phyloP scores from a whole-genome alignment of 2,797 vertebrate species.

The Kryptolebias ocellatus region DNA sequence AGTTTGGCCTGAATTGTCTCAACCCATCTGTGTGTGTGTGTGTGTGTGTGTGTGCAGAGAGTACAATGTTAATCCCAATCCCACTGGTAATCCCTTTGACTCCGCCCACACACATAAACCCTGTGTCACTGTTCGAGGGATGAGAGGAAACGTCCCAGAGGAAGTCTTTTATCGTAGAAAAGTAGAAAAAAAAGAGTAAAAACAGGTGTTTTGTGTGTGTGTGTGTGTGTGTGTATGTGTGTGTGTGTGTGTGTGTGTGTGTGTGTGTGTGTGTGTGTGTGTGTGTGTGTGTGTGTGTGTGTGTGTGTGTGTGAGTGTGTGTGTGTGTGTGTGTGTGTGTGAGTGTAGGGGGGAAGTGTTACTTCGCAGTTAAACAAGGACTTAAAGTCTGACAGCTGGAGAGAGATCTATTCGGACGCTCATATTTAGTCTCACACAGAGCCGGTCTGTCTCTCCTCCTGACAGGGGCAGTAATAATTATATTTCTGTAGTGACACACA shows the following conservation, averaged over 20 bases:
- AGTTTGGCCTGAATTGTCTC: constrained; percentile 67
- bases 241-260: not conserved
- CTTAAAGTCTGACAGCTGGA: no score
- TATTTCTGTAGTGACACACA: no score
- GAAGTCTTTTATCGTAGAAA: constrained; percentile 1
- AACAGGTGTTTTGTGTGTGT: no score
- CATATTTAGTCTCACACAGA: no score
- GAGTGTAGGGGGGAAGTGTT: no score
- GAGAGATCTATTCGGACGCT: no score
- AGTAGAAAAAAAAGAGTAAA: not conserved
- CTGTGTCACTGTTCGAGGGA: constrained; percentile 35
- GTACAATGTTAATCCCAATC: constrained; percentile 75
- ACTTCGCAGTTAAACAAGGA: no score
- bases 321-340: not conserved
- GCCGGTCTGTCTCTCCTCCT: no score
- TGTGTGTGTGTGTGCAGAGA: constrained; percentile 32
- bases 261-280: not conserved
- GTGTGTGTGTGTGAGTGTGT: not conserved
- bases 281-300: not conserved
- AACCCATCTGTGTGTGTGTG: constrained; percentile 22
- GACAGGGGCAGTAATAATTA: no score
- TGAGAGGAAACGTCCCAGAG: constrained; percentile 44
- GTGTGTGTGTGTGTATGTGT: not conserved
- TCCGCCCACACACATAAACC: constrained; percentile 70
- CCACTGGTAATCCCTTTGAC: constrained; percentile 54